These are phyloP conservation scores for Conopomorpha cramerella DNA, from an alignment of 1,140 invertebrate genomes.

Conservation along the genomic window DNA sequence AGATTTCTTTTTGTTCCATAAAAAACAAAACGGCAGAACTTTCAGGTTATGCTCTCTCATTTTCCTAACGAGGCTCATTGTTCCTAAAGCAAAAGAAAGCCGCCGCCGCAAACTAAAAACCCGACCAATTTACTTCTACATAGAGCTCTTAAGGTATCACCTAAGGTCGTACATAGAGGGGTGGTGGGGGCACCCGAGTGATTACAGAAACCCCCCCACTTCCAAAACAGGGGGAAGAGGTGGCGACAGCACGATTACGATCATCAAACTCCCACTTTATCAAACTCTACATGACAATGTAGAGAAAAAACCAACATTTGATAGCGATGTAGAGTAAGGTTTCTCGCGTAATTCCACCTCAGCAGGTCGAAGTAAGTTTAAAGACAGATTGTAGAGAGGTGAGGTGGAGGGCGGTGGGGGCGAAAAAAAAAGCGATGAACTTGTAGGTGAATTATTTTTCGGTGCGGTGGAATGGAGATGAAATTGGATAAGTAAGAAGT, in stretches of 20 bases:
- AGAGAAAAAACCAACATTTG: too few relatives aligned
- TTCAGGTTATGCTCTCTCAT: too few relatives aligned
- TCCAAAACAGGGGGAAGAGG: constrained; percentile 10
- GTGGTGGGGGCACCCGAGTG: background rate
- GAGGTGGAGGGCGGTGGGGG: constrained; percentile 13
- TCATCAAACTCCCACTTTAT: too few relatives aligned
- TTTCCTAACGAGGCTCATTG: too few relatives aligned
- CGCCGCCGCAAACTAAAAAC: background rate
- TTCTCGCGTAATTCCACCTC: too few relatives aligned
- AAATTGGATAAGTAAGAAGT: too few relatives aligned
- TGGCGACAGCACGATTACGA: constrained; percentile 1
- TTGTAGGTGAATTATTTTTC: too few relatives aligned
- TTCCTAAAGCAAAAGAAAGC: background rate
- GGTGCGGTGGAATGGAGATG: too few relatives aligned
- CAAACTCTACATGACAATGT: too few relatives aligned
- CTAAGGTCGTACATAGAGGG: constrained; percentile 11
- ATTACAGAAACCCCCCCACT: constrained; percentile 1
- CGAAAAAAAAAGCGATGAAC: too few relatives aligned
- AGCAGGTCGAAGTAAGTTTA: constrained; percentile 18
- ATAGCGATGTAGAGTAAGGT: too few relatives aligned
- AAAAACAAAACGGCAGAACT: background rate
- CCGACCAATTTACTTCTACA: background rate
- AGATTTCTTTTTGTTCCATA: background rate
- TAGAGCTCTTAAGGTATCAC: constrained; percentile 3
- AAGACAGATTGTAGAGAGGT: constrained; percentile 20